Evolutionary conservation across 2,113 vertebrate genomes (phyloP), one percentile per base, ranked within the genome.

Genomic region (Chloebia gouldiae): DNA sequence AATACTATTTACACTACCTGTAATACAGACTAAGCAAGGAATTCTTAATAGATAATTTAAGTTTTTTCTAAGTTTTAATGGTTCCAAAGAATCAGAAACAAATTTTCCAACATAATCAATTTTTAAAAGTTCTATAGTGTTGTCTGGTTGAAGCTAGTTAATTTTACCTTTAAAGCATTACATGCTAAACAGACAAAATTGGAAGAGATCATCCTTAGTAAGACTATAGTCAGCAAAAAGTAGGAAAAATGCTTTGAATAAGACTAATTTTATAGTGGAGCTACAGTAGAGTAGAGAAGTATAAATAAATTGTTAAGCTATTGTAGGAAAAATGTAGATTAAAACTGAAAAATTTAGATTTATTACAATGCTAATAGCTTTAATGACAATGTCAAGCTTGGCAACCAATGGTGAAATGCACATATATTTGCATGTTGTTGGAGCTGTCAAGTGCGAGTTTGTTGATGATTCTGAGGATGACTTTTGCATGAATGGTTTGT

Each of bases 341-440:
- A 31, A 64, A 80, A 49, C 23, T 31, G 40, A 44, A 81, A 80
- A 88, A 61, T 17, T 2, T 16, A 11, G 8, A 23, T 61, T 47
- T 70, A 39, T 31, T 84, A 19, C 4, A 30, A 21, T 59, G 25
- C 30, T 51, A 8, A 2, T 57, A 69, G 25, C 21, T 69, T 65
- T 40, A 61, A 89, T 81, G 45, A 33, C 7, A 23, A 2, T 11
- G 2, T 49, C 35, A 40, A 13, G 10, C 7, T 76, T 91, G 50
- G 9, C 37, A 84, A 4, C 6, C 19, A 39, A 7, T 13, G 60
- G 11, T 64, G 64, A 20, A 77, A 54, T 61, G 3, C 16, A 23
- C 1, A 0, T 40, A 22, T 23, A 8, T 60, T 69, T 33, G 5
- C 16, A 5, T 18, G 33, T 60, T 72, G 31, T 44, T 0, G 4